These are phyloP conservation scores for Ovis canadensis DNA, from an alignment of 2,113 vertebrate species.

Conservation along the genomic window DNA sequence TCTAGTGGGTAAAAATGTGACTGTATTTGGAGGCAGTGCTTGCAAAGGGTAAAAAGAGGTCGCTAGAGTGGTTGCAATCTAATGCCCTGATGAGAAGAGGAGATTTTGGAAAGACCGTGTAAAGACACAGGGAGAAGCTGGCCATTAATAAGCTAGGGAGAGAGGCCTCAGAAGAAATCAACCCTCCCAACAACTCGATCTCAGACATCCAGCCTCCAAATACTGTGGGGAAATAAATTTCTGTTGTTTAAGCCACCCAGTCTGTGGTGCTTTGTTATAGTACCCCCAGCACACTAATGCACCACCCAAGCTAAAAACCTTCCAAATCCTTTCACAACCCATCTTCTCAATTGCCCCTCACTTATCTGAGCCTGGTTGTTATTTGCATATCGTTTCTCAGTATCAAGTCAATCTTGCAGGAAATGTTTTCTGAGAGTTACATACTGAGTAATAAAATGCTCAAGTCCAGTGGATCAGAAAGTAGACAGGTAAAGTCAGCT, in stretches of 20 bases:
- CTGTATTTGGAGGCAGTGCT: not conserved
- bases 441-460: not conserved
- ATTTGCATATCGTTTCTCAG: not conserved
- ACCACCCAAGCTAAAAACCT: not conserved
- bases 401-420: not conserved
- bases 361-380: not conserved
- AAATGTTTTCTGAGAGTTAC: not conserved
- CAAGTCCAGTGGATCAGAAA: not conserved
- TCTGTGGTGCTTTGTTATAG: not conserved
- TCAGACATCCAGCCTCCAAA: not conserved
- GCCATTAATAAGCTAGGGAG: not conserved
- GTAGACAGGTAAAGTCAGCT: not conserved
- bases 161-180: not conserved
- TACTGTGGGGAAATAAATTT: not conserved
- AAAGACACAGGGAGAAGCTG: not conserved
- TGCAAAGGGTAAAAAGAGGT: not conserved
- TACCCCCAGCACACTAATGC: not conserved
- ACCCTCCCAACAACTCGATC: not conserved
- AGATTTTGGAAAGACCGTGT: not conserved
- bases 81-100: not conserved
- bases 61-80: not conserved
- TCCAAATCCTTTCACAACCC: not conserved
- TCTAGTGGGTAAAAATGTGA: not conserved
- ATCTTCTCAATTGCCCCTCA: not conserved
- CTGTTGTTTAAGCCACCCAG: not conserved